Percentiles rank a stretch among this genome's conserved stretches.
phyloP scores from a whole-genome alignment of 2,888 invertebrate genomes.

The Trypoxylon attenuatum region DNA sequence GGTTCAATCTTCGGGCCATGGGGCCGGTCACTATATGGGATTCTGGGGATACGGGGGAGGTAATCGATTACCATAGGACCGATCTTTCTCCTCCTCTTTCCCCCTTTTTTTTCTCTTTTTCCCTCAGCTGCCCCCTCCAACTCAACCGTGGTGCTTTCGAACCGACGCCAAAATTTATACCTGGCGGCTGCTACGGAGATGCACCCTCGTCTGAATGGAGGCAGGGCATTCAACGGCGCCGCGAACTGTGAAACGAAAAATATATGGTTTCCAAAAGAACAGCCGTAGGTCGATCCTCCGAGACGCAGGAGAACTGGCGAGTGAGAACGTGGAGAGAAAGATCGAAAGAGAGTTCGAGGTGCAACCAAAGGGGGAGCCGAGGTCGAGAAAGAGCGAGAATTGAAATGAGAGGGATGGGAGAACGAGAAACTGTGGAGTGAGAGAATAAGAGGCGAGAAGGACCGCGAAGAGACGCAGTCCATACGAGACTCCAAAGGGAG shows the following conservation, averaged over 20 bases:
- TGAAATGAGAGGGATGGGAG: slow-evolving; percentile 30
- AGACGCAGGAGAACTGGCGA: slow-evolving; percentile 27
- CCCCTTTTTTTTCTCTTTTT: slow-evolving; percentile 22
- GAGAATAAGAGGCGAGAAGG: slow-evolving; percentile 45
- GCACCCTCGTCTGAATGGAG: slow-evolving; percentile 66
- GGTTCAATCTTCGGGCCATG: slow-evolving; percentile 65
- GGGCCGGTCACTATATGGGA: slow-evolving; percentile 66
- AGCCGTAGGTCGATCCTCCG: slow-evolving; percentile 52
- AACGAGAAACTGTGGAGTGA: slow-evolving; percentile 29
- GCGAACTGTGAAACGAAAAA: slow-evolving; percentile 71
- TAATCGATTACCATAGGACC: slow-evolving; percentile 69
- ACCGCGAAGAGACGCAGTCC: slow-evolving; percentile 16
- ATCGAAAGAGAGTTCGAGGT: not conserved
- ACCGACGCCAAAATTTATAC: slow-evolving; percentile 70
- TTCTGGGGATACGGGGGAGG: slow-evolving; percentile 69
- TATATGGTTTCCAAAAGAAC: slow-evolving; percentile 66
- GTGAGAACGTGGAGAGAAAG: slow-evolving; percentile 19
- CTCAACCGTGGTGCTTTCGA: slow-evolving; percentile 7
- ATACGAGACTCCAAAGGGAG: slow-evolving; percentile 27
- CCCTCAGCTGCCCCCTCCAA: slow-evolving; percentile 25
- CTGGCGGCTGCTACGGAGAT: slow-evolving; percentile 66
- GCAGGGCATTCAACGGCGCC: slow-evolving; percentile 67
- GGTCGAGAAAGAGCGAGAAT: slow-evolving; percentile 6
- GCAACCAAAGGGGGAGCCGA: not conserved
- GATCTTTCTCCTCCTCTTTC: slow-evolving; percentile 51